Percentiles rank a stretch among this genome's conserved stretches.
phyloP scores from a whole-genome alignment of 2,113 vertebrate genomes.

The Osmerus eperlanus region DNA sequence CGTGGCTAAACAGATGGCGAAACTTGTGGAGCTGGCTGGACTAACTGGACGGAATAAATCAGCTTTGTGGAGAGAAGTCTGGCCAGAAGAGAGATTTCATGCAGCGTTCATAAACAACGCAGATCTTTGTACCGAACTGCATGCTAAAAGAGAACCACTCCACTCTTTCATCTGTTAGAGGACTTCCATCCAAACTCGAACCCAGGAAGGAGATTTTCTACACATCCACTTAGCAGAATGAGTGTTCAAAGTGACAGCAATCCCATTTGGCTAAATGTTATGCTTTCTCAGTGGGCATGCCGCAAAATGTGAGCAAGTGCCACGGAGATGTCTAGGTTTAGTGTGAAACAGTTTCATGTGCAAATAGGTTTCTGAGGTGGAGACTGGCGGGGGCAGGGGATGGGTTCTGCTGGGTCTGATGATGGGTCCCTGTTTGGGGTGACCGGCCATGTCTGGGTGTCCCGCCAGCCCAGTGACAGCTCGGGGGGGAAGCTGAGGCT shows the following conservation, averaged over 20 bases:
- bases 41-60: too few relatives aligned
- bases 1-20: too few relatives aligned
- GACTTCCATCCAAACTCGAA: background rate
- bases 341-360: slow-evolving; percentile 6
- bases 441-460: slow-evolving; percentile 33
- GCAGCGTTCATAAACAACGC: too few relatives aligned
- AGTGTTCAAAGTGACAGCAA: slow-evolving; percentile 8
- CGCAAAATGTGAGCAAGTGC: background rate
- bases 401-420: background rate
- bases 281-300: slow-evolving; percentile 8
- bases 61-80: too few relatives aligned
- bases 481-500: slow-evolving; percentile 47
- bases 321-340: background rate
- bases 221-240: background rate
- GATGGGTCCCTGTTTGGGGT: slow-evolving; percentile 2
- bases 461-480: slow-evolving; percentile 38
- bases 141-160: background rate
- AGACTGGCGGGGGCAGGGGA: background rate
- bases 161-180: background rate
- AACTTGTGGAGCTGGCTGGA: too few relatives aligned
- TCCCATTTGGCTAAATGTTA: slow-evolving; percentile 17
- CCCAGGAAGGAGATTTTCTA: background rate
- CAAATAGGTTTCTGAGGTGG: slow-evolving; percentile 4
- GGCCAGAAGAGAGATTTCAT: too few relatives aligned
- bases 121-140: too few relatives aligned